Conservation (phyloP, 2,113 vertebrate genomes). For the Takifugu flavidus region DNA sequence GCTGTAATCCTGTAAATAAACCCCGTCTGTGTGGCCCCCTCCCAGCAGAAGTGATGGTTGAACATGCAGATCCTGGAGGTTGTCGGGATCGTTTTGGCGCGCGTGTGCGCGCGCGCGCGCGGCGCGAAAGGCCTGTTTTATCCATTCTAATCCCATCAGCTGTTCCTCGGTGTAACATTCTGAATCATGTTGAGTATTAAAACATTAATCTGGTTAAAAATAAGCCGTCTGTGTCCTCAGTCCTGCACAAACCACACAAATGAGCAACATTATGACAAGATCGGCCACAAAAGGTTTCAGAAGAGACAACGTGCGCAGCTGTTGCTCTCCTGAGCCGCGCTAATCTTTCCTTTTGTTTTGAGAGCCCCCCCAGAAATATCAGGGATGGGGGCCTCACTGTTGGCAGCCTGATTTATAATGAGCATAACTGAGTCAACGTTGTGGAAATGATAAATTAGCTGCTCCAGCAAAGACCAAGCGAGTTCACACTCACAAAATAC, state of each 20-base stretch:
- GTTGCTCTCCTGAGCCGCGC: constrained; percentile 29
- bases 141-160: constrained; percentile 30
- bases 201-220: constrained; percentile 1
- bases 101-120: neutral
- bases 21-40: neutral
- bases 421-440: constrained; percentile 12
- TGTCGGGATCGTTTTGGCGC: constrained; percentile 35
- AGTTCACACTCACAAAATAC: no score
- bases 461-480: no score
- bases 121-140: constrained; percentile 15
- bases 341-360: constrained; percentile 50
- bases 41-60: constrained; percentile 17
- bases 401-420: constrained; percentile 15
- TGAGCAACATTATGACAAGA: neutral
- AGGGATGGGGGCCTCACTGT: constrained; percentile 7
- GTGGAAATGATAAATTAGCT: constrained; percentile 2
- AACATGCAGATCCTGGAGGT: constrained; percentile 24
- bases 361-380: constrained; percentile 1
- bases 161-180: constrained; percentile 54
- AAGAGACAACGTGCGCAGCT: constrained; percentile 45
- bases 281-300: constrained; percentile 20
- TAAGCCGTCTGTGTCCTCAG: neutral
- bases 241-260: neutral
- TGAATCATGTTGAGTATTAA: constrained; percentile 66
- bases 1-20: constrained; percentile 47